A percentile compares a stretch with the other conserved stretches of the same genome.
Evolutionary conservation across 2,113 vertebrate genomes (phyloP).

Genomic region (Gnathonemus echidnorhynchus): DNA sequence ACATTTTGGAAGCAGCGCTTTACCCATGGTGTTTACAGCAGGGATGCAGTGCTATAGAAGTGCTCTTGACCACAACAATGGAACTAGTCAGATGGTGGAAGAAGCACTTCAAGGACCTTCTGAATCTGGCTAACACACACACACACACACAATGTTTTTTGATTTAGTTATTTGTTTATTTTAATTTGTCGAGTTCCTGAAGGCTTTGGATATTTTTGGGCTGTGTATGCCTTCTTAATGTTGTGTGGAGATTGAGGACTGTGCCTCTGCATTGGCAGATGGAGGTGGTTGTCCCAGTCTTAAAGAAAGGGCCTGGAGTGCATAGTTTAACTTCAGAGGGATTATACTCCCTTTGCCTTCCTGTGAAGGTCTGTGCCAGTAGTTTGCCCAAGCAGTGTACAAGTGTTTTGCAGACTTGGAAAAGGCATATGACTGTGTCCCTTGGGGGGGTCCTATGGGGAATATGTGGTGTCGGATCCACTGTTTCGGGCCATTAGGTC

Average conservation of each 20-base stretch:
- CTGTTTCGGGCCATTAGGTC: background rate
- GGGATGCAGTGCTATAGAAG: background rate
- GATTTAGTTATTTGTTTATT: too few species aligned
- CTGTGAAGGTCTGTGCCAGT: background rate
- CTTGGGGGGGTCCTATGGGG: background rate
- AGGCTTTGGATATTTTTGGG: background rate
- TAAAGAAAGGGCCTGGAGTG: background rate
- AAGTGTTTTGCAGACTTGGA: background rate
- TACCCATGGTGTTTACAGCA: background rate
- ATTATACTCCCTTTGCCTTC: background rate
- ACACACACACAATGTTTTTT: background rate
- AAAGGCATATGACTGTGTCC: background rate
- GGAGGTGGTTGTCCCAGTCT: background rate
- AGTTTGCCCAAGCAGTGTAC: background rate
- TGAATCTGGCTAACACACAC: background rate
- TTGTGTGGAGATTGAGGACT: background rate
- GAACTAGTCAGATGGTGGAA: background rate
- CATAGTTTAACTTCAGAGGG: background rate
- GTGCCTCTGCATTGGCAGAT: background rate
- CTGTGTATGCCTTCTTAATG: background rate
- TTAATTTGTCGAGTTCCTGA: too few species aligned
- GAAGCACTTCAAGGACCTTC: background rate
- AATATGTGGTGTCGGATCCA: background rate
- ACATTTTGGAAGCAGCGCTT: background rate
- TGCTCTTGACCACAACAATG: background rate